Evolutionary conservation across 2,888 invertebrate species (phyloP).

Genomic region (Rhogogaster chlorosoma): DNA sequence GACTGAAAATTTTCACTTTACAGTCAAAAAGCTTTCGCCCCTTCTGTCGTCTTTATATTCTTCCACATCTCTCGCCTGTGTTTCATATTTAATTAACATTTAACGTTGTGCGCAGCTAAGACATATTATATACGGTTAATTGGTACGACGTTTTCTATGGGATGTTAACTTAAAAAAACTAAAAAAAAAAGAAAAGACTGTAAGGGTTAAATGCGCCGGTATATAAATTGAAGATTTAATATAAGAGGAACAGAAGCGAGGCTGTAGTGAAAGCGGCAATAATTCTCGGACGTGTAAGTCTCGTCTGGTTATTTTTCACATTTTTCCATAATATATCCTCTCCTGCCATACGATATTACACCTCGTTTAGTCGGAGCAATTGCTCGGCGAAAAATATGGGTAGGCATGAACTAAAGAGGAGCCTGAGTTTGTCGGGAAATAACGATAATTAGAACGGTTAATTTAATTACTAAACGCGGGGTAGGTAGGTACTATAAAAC

Average conservation of each 20-base stretch:
- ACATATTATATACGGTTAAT: not conserved
- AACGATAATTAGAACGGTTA: conserved; percentile 54
- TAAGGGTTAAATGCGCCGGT: not conserved
- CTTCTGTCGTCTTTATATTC: not conserved
- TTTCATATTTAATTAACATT: not conserved
- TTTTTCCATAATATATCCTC: not conserved
- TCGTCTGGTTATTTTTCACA: not conserved
- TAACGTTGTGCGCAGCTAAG: not conserved
- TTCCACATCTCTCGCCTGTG: not conserved
- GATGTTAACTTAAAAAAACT: not conserved
- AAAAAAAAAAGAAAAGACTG: conserved; percentile 34
- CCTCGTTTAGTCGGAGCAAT: not conserved
- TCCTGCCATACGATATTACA: not conserved
- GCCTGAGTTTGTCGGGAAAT: not conserved
- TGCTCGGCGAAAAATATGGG: not conserved
- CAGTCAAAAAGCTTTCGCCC: not conserved
- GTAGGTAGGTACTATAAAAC: not conserved
- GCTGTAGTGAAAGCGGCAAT: not conserved
- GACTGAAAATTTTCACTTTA: not conserved
- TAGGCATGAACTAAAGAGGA: not conserved
- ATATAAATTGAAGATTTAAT: not conserved
- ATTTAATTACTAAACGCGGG: conserved; percentile 55
- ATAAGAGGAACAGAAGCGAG: not conserved
- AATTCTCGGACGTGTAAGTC: not conserved
- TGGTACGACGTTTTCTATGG: not conserved